A percentile compares a stretch with the other conserved stretches of the same genome.
phyloP scores from a whole-genome alignment of 2,113 vertebrate species.

The Perca schrenkii region DNA sequence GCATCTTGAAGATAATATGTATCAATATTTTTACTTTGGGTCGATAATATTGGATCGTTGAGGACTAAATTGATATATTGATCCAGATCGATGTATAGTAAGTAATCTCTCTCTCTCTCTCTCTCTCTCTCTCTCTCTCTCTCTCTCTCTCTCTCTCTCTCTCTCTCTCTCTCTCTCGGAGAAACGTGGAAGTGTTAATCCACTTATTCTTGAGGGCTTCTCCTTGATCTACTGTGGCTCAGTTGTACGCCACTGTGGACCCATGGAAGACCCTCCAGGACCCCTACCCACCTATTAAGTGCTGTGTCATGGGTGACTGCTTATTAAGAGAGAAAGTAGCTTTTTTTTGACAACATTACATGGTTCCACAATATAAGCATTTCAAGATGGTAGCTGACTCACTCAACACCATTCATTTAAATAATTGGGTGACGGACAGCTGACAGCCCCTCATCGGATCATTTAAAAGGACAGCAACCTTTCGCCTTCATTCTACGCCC shows the following conservation, averaged over 20 bases:
- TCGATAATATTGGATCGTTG: too few species aligned
- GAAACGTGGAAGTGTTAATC: background rate
- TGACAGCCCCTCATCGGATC: slow-evolving; percentile 1
- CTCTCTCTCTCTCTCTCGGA: background rate
- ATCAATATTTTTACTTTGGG: too few species aligned
- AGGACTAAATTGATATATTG: too few species aligned
- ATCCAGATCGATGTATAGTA: too few species aligned
- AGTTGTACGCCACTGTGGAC: background rate
- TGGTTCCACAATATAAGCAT: background rate
- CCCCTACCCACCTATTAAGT: background rate
- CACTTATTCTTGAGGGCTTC: background rate
- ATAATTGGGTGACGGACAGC: background rate
- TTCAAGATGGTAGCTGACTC: background rate
- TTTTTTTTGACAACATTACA: background rate
- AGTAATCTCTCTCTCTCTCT: too few species aligned
- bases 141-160: background rate
- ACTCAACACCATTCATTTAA: background rate
- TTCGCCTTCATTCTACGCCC: background rate
- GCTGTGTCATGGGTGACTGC: background rate
- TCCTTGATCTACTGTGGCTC: background rate
- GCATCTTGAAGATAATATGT: too few species aligned
- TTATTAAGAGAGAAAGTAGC: background rate
- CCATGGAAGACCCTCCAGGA: background rate
- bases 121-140: too few species aligned
- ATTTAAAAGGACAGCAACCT: background rate